Evolutionary conservation across 2,797 vertebrate genomes (phyloP).

Genomic region (Pogonophryne albipinna): DNA sequence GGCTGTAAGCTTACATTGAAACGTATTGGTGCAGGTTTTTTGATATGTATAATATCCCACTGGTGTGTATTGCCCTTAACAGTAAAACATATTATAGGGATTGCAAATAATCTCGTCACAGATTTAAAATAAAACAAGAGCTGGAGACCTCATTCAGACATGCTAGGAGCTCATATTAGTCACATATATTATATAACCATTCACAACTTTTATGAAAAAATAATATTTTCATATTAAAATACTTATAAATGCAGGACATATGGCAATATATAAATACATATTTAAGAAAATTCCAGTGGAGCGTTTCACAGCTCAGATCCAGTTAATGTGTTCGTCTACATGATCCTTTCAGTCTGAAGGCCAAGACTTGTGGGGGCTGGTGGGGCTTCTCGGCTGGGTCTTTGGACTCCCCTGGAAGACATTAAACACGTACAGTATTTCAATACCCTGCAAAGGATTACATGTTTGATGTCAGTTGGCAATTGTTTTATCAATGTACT

Average conservation of each 20-base stretch:
- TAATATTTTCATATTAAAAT: conserved; percentile 77
- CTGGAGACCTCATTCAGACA: conserved; percentile 38
- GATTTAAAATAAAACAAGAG: conserved; percentile 22
- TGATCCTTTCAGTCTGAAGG: conserved; percentile 68
- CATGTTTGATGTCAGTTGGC: no score
- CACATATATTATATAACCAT: conserved; percentile 62
- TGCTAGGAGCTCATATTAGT: conserved; percentile 58
- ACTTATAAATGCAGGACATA: conserved; percentile 74
- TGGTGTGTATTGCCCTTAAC: conserved; percentile 25
- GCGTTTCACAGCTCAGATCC: conserved; percentile 74
- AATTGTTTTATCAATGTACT: no score
- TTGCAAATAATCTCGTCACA: conserved; percentile 70
- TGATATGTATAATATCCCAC: not conserved
- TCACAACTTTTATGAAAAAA: conserved; percentile 73
- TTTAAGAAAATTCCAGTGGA: conserved; percentile 82
- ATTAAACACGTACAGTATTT: not conserved
- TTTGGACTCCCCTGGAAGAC: conserved; percentile 78
- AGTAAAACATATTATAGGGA: conserved; percentile 56
- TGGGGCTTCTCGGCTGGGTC: conserved; percentile 70
- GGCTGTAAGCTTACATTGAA: not conserved
- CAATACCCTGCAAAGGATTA: not conserved
- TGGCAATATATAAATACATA: conserved; percentile 76
- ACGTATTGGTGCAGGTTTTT: not conserved
- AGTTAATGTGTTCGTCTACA: conserved; percentile 52
- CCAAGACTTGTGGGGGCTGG: conserved; percentile 75